A percentile compares a stretch with the other conserved stretches of the same genome.
Evolutionary conservation across 1,140 invertebrate genomes (phyloP).

Genomic region (Plodia interpunctella): DNA sequence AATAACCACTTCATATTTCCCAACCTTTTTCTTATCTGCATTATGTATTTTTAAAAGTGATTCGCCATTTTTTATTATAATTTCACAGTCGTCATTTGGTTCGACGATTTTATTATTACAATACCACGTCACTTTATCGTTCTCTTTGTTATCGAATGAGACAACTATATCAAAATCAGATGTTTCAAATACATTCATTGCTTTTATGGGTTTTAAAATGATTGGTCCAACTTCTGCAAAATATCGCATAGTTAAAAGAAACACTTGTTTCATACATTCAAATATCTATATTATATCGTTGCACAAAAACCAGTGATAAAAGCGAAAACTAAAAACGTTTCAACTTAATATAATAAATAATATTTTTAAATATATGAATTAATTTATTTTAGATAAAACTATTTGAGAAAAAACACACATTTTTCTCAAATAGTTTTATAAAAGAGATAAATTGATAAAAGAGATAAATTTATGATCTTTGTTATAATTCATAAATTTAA

Average conservation of each 20-base stretch:
- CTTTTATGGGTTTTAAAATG: constrained; percentile 57
- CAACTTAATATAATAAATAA: no score
- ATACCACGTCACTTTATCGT: constrained; percentile 90
- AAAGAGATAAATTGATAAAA: no score
- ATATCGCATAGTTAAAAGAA: constrained; percentile 29
- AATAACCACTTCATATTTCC: constrained; percentile 90
- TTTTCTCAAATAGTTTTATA: no score
- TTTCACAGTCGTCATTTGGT: constrained; percentile 81
- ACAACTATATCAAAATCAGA: constrained; percentile 71
- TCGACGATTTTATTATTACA: constrained; percentile 90
- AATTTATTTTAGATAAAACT: no score
- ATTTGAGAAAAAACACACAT: no score
- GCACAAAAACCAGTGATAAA: neutral
- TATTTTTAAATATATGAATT: no score
- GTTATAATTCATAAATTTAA: no score
- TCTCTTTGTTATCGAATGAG: constrained; percentile 83
- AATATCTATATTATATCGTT: neutral
- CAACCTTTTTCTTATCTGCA: constrained; percentile 84
- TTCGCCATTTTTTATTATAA: constrained; percentile 81
- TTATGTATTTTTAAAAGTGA: constrained; percentile 84
- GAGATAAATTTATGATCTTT: no score
- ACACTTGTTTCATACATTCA: neutral
- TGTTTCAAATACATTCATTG: constrained; percentile 51
- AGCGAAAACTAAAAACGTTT: no score
- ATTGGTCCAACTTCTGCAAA: constrained; percentile 66